Evolutionary conservation across 2,888 invertebrate genomes (phyloP), one percentile per base, ranked within the genome.

Genomic region (Andrena chrysosceles): DNA sequence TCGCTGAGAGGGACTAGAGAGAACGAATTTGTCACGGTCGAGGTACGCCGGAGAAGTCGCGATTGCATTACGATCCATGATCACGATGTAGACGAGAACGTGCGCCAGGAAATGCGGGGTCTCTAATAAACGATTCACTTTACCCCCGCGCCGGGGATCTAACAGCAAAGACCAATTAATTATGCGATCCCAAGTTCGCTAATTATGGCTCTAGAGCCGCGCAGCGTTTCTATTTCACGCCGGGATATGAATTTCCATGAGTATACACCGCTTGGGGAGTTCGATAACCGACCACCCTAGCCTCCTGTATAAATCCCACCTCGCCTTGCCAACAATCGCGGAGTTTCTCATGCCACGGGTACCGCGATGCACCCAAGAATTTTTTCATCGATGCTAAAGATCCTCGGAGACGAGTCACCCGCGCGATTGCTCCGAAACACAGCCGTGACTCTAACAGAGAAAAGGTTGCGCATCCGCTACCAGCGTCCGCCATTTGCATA

Each of bases 21-120:
- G 76, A 82, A 69, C 56, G 67, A 87, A 85, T 86, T 85, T 81
- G 85, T 76, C 85, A 86, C 75, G 86, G 85, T 86, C 77, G 68
- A 85, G 48, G 81, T 81, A 54, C 64, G 59, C 70, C 60, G 77
- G 70, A 66, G 74, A 81, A 85, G 74, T 87, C 81, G 76, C 86
- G 76, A 85, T 85, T 74, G 80, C 86, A 75, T 76, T 85, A 75
- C 77, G 87, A 85, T 87, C 87, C 70, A 72, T 70, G 77, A 85
- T 87, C 87, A 77, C 72, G 72, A 77, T 23, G 20, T 52, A 29
- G 66, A 10, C 54, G 67, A 64, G 68, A 54, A 62, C 69, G 33
- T 56, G 60, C 76, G 62, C 33, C 68, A 74, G 81, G 81, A 81
- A 81, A 81, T 64, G 63, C 52, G 42, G 74, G 69, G 48, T 59